These are phyloP conservation scores for Ptiloglossa arizonensis DNA, from an alignment of 1,140 invertebrate genomes.

Conservation along the genomic window DNA sequence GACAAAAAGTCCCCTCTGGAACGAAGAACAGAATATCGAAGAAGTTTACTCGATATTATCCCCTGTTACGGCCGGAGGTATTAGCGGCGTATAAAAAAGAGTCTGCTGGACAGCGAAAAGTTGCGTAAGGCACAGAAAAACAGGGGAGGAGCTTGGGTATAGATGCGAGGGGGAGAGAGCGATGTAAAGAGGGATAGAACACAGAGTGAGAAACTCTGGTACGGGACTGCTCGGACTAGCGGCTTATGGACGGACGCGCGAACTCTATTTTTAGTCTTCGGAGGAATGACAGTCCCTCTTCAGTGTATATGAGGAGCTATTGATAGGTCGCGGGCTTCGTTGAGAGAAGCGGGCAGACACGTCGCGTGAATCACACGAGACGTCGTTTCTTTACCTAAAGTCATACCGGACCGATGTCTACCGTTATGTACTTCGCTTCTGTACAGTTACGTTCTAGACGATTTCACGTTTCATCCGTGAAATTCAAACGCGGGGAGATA, in stretches of 20 bases:
- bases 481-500: no score
- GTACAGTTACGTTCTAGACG: background rate
- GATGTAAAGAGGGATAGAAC: background rate
- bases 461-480: no score
- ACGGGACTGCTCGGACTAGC: slow-evolving; percentile 32
- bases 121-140: no score
- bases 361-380: slow-evolving; percentile 68
- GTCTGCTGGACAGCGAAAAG: no score
- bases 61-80: no score
- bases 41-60: no score
- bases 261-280: slow-evolving; percentile 74
- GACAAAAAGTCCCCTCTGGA: no score
- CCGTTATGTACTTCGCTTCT: background rate
- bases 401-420: background rate
- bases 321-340: slow-evolving; percentile 72
- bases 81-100: no score
- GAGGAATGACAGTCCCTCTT: slow-evolving; percentile 77
- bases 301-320: slow-evolving; percentile 75
- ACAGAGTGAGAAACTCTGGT: slow-evolving; percentile 1
- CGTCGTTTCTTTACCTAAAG: slow-evolving; percentile 40
- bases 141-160: no score
- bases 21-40: no score
- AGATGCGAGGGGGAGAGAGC: background rate
- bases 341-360: slow-evolving; percentile 60
- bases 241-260: slow-evolving; percentile 54